Conservation (phyloP, 2,113 vertebrate species). For the Coptodon bakossiorum region DNA sequence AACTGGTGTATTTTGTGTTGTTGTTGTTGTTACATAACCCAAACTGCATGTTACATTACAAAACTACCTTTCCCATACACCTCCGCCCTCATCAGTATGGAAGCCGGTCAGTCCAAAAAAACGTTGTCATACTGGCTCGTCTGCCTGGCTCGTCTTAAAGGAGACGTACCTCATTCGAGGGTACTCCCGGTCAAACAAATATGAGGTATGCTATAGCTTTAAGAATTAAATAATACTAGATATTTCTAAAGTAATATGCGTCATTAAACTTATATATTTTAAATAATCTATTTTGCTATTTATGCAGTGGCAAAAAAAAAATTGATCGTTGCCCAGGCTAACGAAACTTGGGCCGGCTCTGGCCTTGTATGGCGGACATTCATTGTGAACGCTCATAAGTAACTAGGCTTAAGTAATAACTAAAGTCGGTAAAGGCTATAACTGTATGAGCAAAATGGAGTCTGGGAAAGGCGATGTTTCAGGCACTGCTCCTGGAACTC, state of each 20-base stretch:
- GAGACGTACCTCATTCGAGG: neutral
- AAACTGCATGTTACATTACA: neutral
- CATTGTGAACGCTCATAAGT: neutral
- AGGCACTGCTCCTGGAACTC: neutral
- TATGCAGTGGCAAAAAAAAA: neutral
- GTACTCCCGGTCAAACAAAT: neutral
- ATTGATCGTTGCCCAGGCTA: neutral
- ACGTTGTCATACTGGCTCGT: neutral
- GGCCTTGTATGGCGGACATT: neutral
- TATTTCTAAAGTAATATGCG: neutral
- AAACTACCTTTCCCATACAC: neutral
- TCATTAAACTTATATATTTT: neutral
- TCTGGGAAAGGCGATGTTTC: neutral
- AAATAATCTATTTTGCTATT: neutral
- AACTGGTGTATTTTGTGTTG: neutral
- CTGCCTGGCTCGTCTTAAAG: constrained; percentile 27
- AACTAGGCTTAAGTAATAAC: neutral
- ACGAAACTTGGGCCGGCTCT: neutral
- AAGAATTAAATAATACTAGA: constrained; percentile 35
- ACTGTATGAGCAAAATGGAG: neutral
- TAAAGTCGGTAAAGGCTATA: neutral
- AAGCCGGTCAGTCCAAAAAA: neutral
- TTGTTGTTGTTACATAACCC: neutral
- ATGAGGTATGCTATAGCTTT: constrained; percentile 61
- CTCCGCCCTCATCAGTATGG: neutral